Evolutionary conservation across 1,140 invertebrate species (phyloP).

Genomic region (Heliconius himera): DNA sequence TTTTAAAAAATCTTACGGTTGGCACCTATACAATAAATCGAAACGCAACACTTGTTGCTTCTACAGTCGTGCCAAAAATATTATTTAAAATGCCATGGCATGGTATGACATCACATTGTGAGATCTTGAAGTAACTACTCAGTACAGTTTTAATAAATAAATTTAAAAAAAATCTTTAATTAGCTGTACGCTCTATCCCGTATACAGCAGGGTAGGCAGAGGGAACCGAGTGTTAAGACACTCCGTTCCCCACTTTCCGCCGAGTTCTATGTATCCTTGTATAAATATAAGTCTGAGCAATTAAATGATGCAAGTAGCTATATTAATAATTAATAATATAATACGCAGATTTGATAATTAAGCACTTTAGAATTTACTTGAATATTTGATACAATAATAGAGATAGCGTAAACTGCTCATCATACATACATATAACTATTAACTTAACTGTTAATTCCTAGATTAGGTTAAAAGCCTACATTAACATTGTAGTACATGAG

Average conservation of each 20-base stretch:
- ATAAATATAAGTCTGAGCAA: no score
- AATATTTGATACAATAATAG: not conserved
- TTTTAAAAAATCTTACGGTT: not conserved
- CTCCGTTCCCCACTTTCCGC: no score
- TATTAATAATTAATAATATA: no score
- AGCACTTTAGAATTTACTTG: not conserved
- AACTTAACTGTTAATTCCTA: not conserved
- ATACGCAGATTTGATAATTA: not conserved
- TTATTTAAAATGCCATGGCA: not conserved
- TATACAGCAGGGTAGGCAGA: no score
- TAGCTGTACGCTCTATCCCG: no score
- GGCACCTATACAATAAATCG: constrained; percentile 12
- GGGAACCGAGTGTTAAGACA: no score
- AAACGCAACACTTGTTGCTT: constrained; percentile 18
- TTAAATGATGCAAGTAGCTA: no score
- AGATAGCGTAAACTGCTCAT: not conserved
- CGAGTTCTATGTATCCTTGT: no score
- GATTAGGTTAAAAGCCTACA: constrained; percentile 7
- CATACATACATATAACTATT: not conserved
- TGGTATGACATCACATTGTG: not conserved
- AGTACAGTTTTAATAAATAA: not conserved
- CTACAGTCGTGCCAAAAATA: constrained; percentile 13
- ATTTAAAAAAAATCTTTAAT: no score
- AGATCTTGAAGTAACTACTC: not conserved
- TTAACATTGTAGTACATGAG: no score